phyloP scores from a whole-genome alignment of 2,113 vertebrate species.

The Dasypus novemcinctus region DNA sequence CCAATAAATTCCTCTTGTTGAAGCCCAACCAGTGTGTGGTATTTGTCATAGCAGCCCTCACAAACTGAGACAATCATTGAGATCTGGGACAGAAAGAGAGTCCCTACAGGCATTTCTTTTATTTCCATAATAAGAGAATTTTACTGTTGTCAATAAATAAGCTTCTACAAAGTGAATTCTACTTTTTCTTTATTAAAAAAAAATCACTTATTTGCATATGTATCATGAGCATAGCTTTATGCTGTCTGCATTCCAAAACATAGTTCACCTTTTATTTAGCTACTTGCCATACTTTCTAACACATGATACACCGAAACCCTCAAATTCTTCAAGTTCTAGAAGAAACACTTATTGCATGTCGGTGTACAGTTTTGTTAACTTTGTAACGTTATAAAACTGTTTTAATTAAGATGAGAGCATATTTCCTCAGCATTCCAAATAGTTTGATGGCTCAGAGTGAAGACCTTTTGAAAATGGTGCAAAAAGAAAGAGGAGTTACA shows the following conservation, averaged over 20 bases:
- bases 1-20: no score
- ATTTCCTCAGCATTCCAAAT: background rate
- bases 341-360: background rate
- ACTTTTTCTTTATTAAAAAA: background rate
- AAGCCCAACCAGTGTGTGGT: no score
- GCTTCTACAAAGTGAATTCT: background rate
- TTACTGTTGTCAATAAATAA: background rate
- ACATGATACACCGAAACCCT: background rate
- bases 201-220: background rate
- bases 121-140: background rate
- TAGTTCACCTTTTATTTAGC: background rate
- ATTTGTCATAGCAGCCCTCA: no score
- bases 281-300: background rate
- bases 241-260: background rate
- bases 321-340: background rate
- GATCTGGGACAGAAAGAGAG: background rate
- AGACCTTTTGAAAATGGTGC: background rate
- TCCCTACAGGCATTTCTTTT: background rate
- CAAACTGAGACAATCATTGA: background rate
- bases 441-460: background rate
- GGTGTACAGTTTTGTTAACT: background rate
- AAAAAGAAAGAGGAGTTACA: background rate
- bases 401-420: background rate
- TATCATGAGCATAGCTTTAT: background rate
- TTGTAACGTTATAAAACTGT: background rate